phyloP scores from a whole-genome alignment of 1,140 invertebrate species.

The Papilio aristodemus region DNA sequence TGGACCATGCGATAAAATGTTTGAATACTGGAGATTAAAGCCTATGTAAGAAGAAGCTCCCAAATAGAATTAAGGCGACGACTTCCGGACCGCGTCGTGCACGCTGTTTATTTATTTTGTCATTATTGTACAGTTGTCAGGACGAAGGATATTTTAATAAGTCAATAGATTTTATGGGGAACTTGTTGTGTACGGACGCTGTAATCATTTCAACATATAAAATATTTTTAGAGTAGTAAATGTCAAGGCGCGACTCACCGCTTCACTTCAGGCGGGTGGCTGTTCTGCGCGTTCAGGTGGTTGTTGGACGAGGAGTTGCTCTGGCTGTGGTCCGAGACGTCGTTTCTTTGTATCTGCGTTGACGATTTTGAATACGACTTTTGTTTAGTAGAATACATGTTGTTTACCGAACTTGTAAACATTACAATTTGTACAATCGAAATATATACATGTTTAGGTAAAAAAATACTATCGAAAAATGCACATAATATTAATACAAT shows the following conservation, averaged over 20 bases:
- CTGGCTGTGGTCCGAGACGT: slow-evolving; percentile 36
- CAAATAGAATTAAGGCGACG: not conserved
- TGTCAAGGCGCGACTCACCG: slow-evolving; percentile 46
- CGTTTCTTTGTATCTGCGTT: slow-evolving; percentile 48
- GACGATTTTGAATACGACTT: too few species aligned
- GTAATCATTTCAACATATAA: too few species aligned
- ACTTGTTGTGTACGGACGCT: too few species aligned
- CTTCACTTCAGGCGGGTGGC: slow-evolving; percentile 61
- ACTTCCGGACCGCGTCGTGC: not conserved
- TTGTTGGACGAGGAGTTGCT: slow-evolving; percentile 35
- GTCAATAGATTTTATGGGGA: too few species aligned
- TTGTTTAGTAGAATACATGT: too few species aligned
- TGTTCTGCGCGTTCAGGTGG: slow-evolving; percentile 45
- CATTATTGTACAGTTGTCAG: too few species aligned
- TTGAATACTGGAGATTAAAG: not conserved
- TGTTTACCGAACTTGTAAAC: too few species aligned
- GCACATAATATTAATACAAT: too few species aligned
- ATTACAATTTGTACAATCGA: too few species aligned
- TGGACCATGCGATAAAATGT: not conserved
- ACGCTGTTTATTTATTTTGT: not conserved
- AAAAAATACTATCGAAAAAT: too few species aligned
- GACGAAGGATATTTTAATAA: too few species aligned
- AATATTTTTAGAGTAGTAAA: not conserved
- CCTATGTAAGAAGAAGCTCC: not conserved
- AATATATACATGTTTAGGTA: too few species aligned